phyloP scores from a whole-genome alignment of 1,140 invertebrate species.

The Hetaerina americana region DNA sequence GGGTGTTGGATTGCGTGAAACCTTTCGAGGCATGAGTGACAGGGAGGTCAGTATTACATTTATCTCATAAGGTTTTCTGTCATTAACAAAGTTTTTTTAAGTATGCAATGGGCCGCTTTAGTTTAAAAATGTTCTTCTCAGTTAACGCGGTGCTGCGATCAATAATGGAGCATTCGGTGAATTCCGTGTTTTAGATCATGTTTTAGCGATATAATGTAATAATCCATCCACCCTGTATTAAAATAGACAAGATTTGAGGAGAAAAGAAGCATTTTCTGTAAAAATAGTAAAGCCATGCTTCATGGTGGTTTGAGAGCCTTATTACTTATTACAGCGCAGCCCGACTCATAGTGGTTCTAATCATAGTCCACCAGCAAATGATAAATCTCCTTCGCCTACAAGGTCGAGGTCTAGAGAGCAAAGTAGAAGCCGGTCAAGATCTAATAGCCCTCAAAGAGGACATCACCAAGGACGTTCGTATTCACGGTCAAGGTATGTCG shows the following conservation, averaged over 20 bases:
- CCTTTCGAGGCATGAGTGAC: conserved; percentile 18
- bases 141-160: neutral
- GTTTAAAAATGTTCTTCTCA: neutral
- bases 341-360: conserved; percentile 16
- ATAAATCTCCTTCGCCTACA: conserved; percentile 14
- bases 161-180: neutral
- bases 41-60: conserved; percentile 13
- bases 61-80: neutral
- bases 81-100: neutral
- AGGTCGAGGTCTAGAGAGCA: conserved; percentile 13
- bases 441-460: conserved; percentile 10
- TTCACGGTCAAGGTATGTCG: conserved; percentile 12
- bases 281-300: neutral
- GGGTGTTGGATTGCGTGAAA: neutral
- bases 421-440: conserved; percentile 14
- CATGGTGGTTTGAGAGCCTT: neutral
- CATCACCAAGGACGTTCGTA: conserved; percentile 13
- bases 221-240: no score
- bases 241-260: no score
- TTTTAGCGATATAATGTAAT: no score
- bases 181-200: neutral
- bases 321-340: conserved; percentile 13
- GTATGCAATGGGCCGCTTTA: neutral
- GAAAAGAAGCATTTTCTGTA: neutral
- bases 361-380: conserved; percentile 15